Evolutionary conservation across 2,888 invertebrate genomes (phyloP).

Genomic region (Masnerella sp.): DNA sequence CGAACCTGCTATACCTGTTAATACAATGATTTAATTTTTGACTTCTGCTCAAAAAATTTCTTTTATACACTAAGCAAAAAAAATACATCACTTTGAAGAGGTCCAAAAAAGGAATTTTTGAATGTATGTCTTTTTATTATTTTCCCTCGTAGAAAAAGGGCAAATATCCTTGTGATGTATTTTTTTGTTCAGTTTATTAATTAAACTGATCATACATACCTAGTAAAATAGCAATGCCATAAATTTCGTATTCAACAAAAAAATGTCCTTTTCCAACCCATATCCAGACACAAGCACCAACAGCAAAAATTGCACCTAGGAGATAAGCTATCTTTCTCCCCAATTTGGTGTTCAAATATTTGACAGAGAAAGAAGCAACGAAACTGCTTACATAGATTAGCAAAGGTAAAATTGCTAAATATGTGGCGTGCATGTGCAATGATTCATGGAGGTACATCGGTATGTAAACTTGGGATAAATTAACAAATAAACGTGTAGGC

Average conservation of each 20-base stretch:
- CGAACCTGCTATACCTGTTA: slow-evolving; percentile 86
- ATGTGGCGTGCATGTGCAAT: slow-evolving; percentile 84
- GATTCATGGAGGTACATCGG: slow-evolving; percentile 91
- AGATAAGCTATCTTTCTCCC: slow-evolving; percentile 86
- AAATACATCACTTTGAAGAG: too few relatives aligned
- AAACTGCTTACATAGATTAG: slow-evolving; percentile 91
- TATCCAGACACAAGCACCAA: slow-evolving; percentile 85
- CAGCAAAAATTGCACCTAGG: slow-evolving; percentile 83
- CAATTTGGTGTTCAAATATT: slow-evolving; percentile 82
- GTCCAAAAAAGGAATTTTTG: too few relatives aligned
- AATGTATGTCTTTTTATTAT: too few relatives aligned
- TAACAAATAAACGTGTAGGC: slow-evolving; percentile 91
- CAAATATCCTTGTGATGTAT: too few relatives aligned
- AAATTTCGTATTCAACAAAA: slow-evolving; percentile 82
- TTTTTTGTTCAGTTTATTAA: too few relatives aligned
- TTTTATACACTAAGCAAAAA: too few relatives aligned
- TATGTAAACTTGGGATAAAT: slow-evolving; percentile 90
- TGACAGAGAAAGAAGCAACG: slow-evolving; percentile 85
- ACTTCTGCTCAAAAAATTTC: not conserved
- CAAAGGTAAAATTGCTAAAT: slow-evolving; percentile 89
- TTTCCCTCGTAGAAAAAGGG: too few relatives aligned
- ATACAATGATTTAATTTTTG: not conserved
- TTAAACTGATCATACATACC: too few relatives aligned
- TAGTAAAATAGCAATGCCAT: slow-evolving; percentile 84
- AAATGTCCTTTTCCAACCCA: slow-evolving; percentile 80